Conservation (phyloP, 2,888 invertebrate species). For the Chaitophorus viminalis region DNA sequence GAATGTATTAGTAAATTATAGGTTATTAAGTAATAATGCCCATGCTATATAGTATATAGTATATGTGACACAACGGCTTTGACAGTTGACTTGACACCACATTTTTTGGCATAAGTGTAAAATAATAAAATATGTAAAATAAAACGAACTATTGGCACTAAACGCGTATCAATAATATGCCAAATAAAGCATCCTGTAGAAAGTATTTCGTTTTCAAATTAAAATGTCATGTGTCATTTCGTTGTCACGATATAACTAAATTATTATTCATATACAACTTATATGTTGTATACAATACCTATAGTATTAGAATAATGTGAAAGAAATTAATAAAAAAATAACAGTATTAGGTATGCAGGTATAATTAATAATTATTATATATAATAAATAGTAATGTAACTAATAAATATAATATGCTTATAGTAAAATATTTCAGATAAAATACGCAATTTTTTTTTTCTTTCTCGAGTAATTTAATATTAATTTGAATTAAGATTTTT, state of each 20-base stretch:
- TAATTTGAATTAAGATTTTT: not conserved
- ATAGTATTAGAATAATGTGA: not conserved
- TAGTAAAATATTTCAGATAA: too few relatives aligned
- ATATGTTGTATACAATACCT: too few relatives aligned
- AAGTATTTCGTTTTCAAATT: slow-evolving; percentile 52
- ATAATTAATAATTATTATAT: too few relatives aligned
- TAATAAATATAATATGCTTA: too few relatives aligned
- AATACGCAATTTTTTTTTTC: not conserved
- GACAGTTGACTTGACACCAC: slow-evolving; percentile 1
- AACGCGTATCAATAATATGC: slow-evolving; percentile 48
- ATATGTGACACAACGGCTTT: slow-evolving; percentile 11
- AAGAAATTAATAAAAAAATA: too few relatives aligned
- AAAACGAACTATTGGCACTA: slow-evolving; percentile 40
- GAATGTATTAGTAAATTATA: slow-evolving; percentile 42
- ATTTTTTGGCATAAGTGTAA: slow-evolving; percentile 19
- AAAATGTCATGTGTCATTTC: slow-evolving; percentile 32
- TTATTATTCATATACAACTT: slow-evolving; percentile 19
- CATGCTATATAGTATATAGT: too few relatives aligned
- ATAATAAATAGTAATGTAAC: too few relatives aligned
- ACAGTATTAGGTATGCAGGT: too few relatives aligned
- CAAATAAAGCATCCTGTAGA: slow-evolving; percentile 57
- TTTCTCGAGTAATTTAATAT: not conserved
- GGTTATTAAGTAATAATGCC: slow-evolving; percentile 44
- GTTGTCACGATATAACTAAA: slow-evolving; percentile 17
- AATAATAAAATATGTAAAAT: slow-evolving; percentile 4